A percentile compares a stretch with the other conserved stretches of the same genome.
Evolutionary conservation across 2,113 vertebrate species (phyloP).

Genomic region (Pelmatolapia mariae): DNA sequence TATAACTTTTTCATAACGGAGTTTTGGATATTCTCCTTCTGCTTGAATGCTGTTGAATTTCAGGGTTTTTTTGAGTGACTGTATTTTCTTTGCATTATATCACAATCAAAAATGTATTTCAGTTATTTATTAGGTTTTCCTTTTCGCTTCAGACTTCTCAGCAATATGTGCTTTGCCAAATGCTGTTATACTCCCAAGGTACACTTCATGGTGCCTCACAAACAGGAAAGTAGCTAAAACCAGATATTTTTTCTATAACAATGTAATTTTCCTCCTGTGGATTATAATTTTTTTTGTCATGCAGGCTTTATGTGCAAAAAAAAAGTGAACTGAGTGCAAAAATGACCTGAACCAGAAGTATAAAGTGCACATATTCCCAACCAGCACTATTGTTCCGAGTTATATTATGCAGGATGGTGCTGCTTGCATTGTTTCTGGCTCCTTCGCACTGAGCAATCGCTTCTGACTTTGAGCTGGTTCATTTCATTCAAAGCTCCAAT

Average conservation of each 20-base stretch:
- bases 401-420: background rate
- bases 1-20: background rate
- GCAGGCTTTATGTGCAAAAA: background rate
- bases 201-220: background rate
- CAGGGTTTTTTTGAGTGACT: background rate
- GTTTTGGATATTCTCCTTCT: background rate
- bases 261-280: background rate
- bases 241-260: background rate
- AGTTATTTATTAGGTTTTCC: background rate
- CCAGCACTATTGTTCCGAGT: background rate
- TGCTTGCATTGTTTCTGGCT: background rate
- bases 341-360: background rate
- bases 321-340: background rate
- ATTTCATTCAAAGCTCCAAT: background rate
- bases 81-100: background rate
- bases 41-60: background rate
- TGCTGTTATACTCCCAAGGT: background rate
- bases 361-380: background rate
- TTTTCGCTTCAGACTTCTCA: background rate
- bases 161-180: conserved; percentile 5
- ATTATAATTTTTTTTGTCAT: background rate
- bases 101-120: background rate
- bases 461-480: background rate
- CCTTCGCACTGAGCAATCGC: background rate
- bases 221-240: background rate